Percentiles rank a stretch among this genome's conserved stretches.
Conservation (phyloP, 2,888 invertebrate species). For the Dioctria linearis region DNA sequence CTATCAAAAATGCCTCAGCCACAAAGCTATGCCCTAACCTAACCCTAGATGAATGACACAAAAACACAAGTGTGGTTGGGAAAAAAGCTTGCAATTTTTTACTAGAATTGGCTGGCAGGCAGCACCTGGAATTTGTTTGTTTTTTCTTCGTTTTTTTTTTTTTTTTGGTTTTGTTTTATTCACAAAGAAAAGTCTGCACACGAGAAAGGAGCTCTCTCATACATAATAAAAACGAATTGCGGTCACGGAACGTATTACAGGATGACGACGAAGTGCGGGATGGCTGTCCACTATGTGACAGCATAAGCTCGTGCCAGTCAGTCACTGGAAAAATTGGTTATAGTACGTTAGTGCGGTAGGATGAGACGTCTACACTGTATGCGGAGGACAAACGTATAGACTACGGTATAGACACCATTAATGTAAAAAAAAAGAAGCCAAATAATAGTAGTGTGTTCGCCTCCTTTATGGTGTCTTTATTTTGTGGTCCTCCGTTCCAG, state of each 20-base stretch:
- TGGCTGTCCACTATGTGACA: not conserved
- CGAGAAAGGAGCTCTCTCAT: too few relatives aligned
- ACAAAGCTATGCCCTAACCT: not conserved
- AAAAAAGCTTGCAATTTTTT: not conserved
- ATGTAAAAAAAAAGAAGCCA: not conserved
- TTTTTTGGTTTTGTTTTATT: too few relatives aligned
- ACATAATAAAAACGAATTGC: too few relatives aligned
- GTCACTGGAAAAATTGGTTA: too few relatives aligned
- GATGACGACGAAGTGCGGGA: not conserved
- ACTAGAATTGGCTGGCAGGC: not conserved
- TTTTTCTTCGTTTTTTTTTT: not conserved
- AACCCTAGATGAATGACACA: not conserved
- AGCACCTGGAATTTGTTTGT: not conserved
- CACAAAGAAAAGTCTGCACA: too few relatives aligned
- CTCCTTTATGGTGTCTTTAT: not conserved
- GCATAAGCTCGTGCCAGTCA: not conserved
- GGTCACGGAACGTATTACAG: too few relatives aligned
- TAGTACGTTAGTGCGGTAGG: too few relatives aligned
- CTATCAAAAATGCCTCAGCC: not conserved
- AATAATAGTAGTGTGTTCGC: not conserved
- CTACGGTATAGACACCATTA: not conserved
- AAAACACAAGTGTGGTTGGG: not conserved
- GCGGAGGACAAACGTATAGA: not conserved
- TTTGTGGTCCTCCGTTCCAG: not conserved
- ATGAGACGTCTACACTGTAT: not conserved